Base-by-base conservation (phyloP, 2,888 invertebrate species). In the Erpobdella octoculata region DNA sequence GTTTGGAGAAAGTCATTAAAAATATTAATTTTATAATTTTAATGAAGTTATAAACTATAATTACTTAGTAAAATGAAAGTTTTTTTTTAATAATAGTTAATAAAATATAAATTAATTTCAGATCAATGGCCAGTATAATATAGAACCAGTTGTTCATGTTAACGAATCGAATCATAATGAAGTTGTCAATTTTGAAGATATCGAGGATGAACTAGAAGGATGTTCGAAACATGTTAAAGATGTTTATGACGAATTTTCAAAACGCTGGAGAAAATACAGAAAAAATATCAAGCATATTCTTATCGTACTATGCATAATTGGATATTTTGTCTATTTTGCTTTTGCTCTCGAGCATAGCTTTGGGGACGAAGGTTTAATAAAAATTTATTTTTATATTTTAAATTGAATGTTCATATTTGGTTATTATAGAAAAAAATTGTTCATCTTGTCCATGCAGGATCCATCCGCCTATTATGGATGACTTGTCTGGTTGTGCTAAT, bases 281-380 rank as follows among this genome's bases (percentile, higher is more conserved):
- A 31, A 28, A 21, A 5, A 46, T 35, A 25, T 67, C 33, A 71
- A 71, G 67, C 33, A 28, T 15, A 12, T 36, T 0, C 9, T 67
- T 8, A 36, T 46, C 6, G 59, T 38, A 12, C 36, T 72, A 5
- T 31, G 64, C 28, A 67, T 74, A n/a, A 25, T 64, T 18, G 74
- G 53, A 5, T 81, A 78, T 70, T 73, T 76, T 18, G 78, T 74
- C 1, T 81, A 80, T 71, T 79, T 81, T 61, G 75, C 69, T n/a
- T 79, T 76, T 71, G 76, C 79, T 3, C 77, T 81, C 79, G 72
- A 48, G 9, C 73, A 74, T 58, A 71, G 71, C 62, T 73, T 71
- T 35, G 69, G 72, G 15, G 41, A 35, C 28, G 72, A 71, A 37
- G 66, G 62, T 5, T 53, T 53, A 6, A 53, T 53, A 12, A 41